Evolutionary conservation across 2,797 vertebrate species (phyloP).

Genomic region (Phoxinus dragarum): DNA sequence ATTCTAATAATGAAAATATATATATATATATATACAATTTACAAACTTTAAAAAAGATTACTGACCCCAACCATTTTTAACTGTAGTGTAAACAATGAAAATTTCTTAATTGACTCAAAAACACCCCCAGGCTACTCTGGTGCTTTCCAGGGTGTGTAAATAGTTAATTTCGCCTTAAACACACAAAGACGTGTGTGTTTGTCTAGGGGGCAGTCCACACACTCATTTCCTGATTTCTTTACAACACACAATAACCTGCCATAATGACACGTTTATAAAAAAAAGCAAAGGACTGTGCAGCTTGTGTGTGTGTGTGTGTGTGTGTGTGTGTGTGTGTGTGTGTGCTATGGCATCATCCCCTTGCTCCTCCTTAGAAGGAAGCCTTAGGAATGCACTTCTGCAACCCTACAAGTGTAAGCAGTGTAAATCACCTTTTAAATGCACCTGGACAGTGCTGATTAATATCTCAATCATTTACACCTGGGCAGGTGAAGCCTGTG

Average conservation of each 20-base stretch:
- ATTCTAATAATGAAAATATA: not conserved
- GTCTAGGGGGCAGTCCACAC: slow-evolving; percentile 53
- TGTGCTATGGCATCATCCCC: not conserved
- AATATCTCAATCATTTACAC: slow-evolving; percentile 62
- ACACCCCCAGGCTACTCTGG: not conserved
- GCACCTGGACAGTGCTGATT: slow-evolving; percentile 66
- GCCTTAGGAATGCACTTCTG: slow-evolving; percentile 63
- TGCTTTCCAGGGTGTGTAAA: not conserved
- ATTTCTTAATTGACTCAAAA: not conserved
- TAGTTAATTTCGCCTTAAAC: slow-evolving; percentile 54
- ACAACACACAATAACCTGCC: slow-evolving; percentile 65
- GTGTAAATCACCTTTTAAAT: slow-evolving; percentile 53
- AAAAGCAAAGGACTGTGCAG: not conserved
- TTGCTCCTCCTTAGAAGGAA: slow-evolving; percentile 48
- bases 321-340: slow-evolving; percentile 7
- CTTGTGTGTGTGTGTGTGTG: not conserved
- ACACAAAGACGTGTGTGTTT: slow-evolving; percentile 63
- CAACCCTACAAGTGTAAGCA: slow-evolving; percentile 51
- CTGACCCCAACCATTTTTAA: not conserved
- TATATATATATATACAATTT: not conserved
- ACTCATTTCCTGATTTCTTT: slow-evolving; percentile 68
- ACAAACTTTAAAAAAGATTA: not conserved
- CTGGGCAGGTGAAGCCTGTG: slow-evolving; percentile 42
- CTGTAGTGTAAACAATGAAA: not conserved
- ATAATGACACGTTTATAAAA: slow-evolving; percentile 46